Evolutionary conservation across 2,888 invertebrate genomes (phyloP), one percentile per base, ranked within the genome.

Genomic region (Synergus umbraculus): DNA sequence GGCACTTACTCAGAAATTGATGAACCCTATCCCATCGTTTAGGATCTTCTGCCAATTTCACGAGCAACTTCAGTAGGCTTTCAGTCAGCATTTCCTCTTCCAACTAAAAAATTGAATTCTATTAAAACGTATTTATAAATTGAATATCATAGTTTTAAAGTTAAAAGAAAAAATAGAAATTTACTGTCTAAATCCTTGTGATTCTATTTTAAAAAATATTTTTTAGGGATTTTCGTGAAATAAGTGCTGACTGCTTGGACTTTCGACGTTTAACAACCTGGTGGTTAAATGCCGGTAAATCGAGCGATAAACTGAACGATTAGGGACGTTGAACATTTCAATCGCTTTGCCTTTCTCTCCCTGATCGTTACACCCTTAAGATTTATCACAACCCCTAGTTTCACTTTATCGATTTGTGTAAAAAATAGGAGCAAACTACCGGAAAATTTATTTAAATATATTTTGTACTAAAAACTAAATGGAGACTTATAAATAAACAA

Each of bases 1-100:
- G 79, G 83, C 86, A 89, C 91, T 91, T 87, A 92, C 92, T 85
- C 76, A 91, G 86, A 77, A 90, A 83, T 67, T 88, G 86, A 81
- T 90, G 89, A 79, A 89, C 85, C 49, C 86, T 87, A 54, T 88
- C 85, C 90, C 89, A 89, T 76, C 86, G 85, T 44, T 82, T 81
- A 77, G 90, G 89, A 85, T 91, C 86, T 83, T 89, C 89, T 12
- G 89, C 87, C n/a, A 91, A 85, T 81, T 89, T 89, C 69, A 85
- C 85, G 81, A 90, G 80, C 77, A 91, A 84, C 82, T 91, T 89
- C 84, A 91, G 83, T 83, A 90, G 82, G 81, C 85, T 88, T 81
- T 89, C 87, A 29, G 87, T 85, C 76, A 86, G 80, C 63, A 86
- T 85, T 44, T 87, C 88, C 77, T 87, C 86, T 85, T 88, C 86